A percentile compares a stretch with the other conserved stretches of the same genome.
phyloP scores from a whole-genome alignment of 2,113 vertebrate genomes.

The Casuarius casuarius region DNA sequence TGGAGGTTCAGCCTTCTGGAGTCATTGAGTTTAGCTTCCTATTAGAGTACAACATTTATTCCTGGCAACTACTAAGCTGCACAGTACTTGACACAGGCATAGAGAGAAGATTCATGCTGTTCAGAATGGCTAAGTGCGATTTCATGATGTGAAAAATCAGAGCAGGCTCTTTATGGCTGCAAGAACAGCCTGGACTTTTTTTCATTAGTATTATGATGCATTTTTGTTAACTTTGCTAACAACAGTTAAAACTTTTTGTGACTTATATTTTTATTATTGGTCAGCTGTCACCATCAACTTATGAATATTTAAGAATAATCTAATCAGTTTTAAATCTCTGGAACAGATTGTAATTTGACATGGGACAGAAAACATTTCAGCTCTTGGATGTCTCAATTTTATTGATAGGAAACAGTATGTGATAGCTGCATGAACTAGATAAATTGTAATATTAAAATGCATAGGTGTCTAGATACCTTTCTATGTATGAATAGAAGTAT shows the following conservation, averaged over 20 bases:
- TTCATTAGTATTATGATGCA: background rate
- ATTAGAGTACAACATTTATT: background rate
- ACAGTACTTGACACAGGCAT: background rate
- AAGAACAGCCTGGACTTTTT: background rate
- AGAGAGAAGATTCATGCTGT: background rate
- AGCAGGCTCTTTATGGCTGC: background rate
- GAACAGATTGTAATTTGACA: background rate
- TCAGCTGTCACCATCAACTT: background rate
- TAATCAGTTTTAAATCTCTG: background rate
- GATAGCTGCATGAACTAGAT: background rate
- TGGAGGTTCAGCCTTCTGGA: background rate
- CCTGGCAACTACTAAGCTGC: background rate
- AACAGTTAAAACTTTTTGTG: background rate
- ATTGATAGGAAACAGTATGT: background rate
- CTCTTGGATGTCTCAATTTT: background rate
- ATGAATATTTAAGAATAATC: background rate
- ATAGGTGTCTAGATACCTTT: background rate
- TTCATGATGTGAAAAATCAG: background rate
- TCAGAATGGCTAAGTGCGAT: background rate
- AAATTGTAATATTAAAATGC: background rate
- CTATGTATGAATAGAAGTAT: background rate
- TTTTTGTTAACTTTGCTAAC: background rate
- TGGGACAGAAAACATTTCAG: background rate
- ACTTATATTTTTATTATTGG: background rate
- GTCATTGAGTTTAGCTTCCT: background rate